Conservation (phyloP, 1,140 invertebrate species). For the Oryctes rhinoceros region DNA sequence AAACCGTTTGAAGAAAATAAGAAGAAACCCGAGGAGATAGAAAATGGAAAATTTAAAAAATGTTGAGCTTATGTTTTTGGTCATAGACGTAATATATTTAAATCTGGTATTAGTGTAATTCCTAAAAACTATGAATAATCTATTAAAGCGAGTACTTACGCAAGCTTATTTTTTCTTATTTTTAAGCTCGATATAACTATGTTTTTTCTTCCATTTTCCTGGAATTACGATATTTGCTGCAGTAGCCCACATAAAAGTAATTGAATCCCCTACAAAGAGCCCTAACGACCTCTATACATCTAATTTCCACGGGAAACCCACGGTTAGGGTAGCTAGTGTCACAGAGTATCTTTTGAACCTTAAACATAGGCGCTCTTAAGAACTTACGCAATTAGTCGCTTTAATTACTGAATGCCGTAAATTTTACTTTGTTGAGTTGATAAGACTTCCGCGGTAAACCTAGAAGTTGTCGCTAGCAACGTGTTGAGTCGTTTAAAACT, state of each 20-base stretch:
- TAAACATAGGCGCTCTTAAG: not conserved
- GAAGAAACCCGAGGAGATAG: too few relatives aligned
- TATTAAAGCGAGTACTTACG: too few relatives aligned
- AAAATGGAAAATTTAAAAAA: too few relatives aligned
- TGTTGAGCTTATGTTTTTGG: too few relatives aligned
- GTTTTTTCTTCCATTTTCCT: not conserved
- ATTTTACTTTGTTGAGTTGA: conserved; percentile 19
- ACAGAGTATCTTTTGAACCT: not conserved
- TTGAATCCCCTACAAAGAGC: conserved; percentile 18
- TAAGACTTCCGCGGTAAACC: conserved; percentile 6
- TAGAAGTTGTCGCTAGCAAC: not conserved
- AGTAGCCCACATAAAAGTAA: not conserved
- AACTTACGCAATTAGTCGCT: conserved; percentile 29
- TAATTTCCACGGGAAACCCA: not conserved
- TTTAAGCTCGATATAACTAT: too few relatives aligned
- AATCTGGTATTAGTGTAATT: too few relatives aligned
- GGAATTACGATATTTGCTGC: not conserved
- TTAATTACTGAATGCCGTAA: conserved; percentile 28
- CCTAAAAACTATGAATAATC: too few relatives aligned
- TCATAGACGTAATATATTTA: too few relatives aligned
- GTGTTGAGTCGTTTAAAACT: conserved; percentile 11
- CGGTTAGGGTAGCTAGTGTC: not conserved
- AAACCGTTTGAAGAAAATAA: too few relatives aligned
- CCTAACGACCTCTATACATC: not conserved
- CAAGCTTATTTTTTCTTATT: too few relatives aligned